These are phyloP conservation scores for Takifugu ocellatus DNA, from an alignment of 2,797 vertebrate genomes.

Conservation along the genomic window DNA sequence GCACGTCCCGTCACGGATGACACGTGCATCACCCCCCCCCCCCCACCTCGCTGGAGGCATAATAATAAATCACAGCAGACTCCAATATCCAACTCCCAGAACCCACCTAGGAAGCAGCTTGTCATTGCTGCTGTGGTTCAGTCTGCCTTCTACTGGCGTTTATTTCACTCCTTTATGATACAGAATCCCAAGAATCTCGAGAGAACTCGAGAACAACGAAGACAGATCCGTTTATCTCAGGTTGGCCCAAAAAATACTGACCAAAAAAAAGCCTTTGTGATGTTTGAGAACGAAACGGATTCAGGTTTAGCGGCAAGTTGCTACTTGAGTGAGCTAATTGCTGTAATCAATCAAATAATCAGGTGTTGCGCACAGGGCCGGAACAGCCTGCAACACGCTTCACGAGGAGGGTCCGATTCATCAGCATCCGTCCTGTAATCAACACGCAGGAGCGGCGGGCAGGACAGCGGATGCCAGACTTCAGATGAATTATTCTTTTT, in stretches of 20 bases:
- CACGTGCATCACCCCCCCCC: slow-evolving; percentile 25
- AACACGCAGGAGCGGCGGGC: slow-evolving; percentile 39
- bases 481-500: slow-evolving; percentile 70
- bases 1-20: slow-evolving; percentile 40
- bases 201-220: too few species aligned
- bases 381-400: slow-evolving; percentile 9
- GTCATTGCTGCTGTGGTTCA: slow-evolving; percentile 6
- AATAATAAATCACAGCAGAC: slow-evolving; percentile 49
- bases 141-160: too few species aligned
- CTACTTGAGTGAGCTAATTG: too few species aligned
- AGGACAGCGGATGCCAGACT: slow-evolving; percentile 55
- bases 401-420: slow-evolving; percentile 53
- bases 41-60: slow-evolving; percentile 5
- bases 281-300: too few species aligned
- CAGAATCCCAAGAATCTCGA: too few species aligned
- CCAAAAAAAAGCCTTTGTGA: too few species aligned
- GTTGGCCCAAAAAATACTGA: too few species aligned
- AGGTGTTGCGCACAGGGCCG: background rate
- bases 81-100: slow-evolving; percentile 3
- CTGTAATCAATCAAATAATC: background rate
- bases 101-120: slow-evolving; percentile 13
- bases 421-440: slow-evolving; percentile 50
- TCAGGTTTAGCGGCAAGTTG: too few species aligned
- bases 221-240: too few species aligned
- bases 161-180: too few species aligned